These are phyloP conservation scores for Percina caprodes DNA, from an alignment of 2,113 vertebrate species.

Conservation along the genomic window DNA sequence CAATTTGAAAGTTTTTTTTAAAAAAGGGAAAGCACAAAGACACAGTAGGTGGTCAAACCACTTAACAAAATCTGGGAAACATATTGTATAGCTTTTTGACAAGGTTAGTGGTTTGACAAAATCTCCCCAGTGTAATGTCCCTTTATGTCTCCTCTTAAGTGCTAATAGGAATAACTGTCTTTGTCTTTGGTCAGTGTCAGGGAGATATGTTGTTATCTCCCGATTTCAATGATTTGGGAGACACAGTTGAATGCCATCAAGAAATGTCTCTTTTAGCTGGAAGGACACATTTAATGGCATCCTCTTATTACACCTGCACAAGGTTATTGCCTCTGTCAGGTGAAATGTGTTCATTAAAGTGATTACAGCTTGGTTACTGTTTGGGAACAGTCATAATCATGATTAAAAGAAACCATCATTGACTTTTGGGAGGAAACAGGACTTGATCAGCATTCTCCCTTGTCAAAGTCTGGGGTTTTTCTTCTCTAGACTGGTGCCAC, in stretches of 20 bases:
- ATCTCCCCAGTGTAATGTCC: constrained; percentile 40
- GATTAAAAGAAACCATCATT: too few relatives aligned
- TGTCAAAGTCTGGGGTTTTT: too few relatives aligned
- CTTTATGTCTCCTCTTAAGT: constrained; percentile 38
- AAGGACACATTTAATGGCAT: constrained; percentile 13
- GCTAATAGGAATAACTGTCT: constrained; percentile 49
- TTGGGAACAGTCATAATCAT: too few relatives aligned
- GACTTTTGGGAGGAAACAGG: too few relatives aligned
- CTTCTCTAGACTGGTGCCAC: too few relatives aligned
- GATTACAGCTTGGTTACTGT: too few relatives aligned
- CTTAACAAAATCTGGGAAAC: constrained; percentile 26
- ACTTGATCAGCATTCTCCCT: too few relatives aligned
- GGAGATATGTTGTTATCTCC: constrained; percentile 31
- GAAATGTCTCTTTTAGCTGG: background rate
- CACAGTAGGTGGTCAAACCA: constrained; percentile 25
- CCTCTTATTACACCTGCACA: background rate
- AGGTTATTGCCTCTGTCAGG: background rate
- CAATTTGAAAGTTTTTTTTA: constrained; percentile 18
- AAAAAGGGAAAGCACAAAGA: constrained; percentile 4
- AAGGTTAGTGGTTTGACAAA: constrained; percentile 35
- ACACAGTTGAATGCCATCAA: background rate
- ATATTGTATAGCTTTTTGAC: constrained; percentile 39
- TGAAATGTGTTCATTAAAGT: background rate
- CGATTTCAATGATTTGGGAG: constrained; percentile 29
- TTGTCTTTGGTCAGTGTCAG: constrained; percentile 51